Percentiles rank a stretch among this genome's conserved stretches.
phyloP scores from a whole-genome alignment of 2,797 vertebrate genomes.

The Epinephelus coioides region DNA sequence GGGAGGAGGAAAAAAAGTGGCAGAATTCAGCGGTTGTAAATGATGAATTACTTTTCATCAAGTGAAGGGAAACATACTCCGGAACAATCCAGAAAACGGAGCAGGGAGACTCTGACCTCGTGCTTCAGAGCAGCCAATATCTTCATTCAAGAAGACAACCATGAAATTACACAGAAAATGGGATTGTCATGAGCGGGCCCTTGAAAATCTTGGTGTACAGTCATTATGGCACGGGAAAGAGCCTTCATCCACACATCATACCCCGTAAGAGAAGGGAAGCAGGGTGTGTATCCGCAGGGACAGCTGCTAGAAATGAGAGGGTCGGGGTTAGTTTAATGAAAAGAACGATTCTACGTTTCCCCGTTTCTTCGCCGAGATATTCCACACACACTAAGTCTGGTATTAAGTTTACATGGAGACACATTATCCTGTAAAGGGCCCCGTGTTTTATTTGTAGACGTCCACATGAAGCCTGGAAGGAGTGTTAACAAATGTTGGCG shows the following conservation, averaged over 20 bases:
- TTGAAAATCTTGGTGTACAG: constrained; percentile 99
- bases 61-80: constrained; percentile 99
- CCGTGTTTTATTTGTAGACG: constrained; percentile 11
- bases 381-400: not conserved
- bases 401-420: constrained; percentile 24
- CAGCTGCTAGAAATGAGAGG: constrained; percentile 62
- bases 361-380: constrained; percentile 16
- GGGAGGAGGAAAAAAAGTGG: constrained; percentile 86
- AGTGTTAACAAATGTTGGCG: constrained; percentile 60
- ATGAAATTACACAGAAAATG: constrained; percentile 99
- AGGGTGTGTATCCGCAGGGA: constrained; percentile 75
- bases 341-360: constrained; percentile 53
- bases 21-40: constrained; percentile 99
- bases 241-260: constrained; percentile 99
- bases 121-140: constrained; percentile 99
- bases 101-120: constrained; percentile 99
- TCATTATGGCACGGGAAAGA: constrained; percentile 97
- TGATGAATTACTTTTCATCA: constrained; percentile 99
- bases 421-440: constrained; percentile 9
- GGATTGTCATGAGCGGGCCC: constrained; percentile 99
- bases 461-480: constrained; percentile 48
- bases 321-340: constrained; percentile 69
- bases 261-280: constrained; percentile 88
- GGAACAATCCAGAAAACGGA: constrained; percentile 99
- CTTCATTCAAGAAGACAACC: constrained; percentile 99